Conservation (phyloP, 2,888 invertebrate species). For the Synanthedon vespiformis region DNA sequence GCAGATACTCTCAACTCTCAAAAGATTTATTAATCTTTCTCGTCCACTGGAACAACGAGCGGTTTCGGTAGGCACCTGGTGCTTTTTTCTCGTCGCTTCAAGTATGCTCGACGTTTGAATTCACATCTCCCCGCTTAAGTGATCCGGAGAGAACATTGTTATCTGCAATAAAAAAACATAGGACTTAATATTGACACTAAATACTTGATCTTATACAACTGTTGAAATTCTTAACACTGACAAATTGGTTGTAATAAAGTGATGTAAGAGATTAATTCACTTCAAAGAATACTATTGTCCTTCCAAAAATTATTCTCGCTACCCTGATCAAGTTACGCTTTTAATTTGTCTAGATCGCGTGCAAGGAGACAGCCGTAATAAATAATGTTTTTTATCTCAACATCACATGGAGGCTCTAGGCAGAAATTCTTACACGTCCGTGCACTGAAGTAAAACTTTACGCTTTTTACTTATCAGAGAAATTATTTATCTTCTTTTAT, state of each 20-base stretch:
- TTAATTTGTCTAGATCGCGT: constrained; percentile 67
- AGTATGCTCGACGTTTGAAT: constrained; percentile 44
- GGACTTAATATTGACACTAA: neutral
- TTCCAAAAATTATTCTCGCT: constrained; percentile 34
- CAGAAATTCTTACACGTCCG: constrained; percentile 64
- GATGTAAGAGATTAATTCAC: constrained; percentile 14
- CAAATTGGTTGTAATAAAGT: neutral
- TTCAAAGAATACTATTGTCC: constrained; percentile 30
- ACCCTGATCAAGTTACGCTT: constrained; percentile 57
- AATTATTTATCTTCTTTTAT: constrained; percentile 3
- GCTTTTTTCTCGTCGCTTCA: constrained; percentile 50
- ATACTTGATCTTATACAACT: too few species aligned
- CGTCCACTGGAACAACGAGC: constrained; percentile 62
- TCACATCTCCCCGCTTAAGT: constrained; percentile 35
- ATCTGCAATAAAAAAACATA: neutral
- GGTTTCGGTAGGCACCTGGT: constrained; percentile 65
- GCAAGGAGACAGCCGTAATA: constrained; percentile 50
- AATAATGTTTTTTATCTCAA: constrained; percentile 62
- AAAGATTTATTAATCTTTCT: constrained; percentile 69
- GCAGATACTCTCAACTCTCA: constrained; percentile 59
- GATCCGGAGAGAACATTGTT: constrained; percentile 4
- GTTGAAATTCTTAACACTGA: neutral
- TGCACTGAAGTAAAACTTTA: constrained; percentile 39
- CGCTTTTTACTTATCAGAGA: constrained; percentile 16
- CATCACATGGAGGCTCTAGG: constrained; percentile 41